phyloP scores from a whole-genome alignment of 64 coral and sea anemone genomes.

The Montipora efflorescens region DNA sequence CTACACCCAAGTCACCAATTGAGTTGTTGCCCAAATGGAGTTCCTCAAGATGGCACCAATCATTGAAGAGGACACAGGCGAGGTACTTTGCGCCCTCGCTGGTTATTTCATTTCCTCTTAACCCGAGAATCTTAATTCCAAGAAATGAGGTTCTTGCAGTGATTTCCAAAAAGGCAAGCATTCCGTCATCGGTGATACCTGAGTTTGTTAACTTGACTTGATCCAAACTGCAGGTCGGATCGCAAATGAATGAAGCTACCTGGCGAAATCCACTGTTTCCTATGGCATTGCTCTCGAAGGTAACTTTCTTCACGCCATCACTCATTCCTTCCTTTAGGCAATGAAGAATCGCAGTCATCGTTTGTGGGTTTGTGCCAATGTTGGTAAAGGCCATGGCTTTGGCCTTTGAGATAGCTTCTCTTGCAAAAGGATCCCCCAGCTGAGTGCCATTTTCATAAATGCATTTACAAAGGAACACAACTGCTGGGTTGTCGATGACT shows the following conservation, averaged over 20 bases:
- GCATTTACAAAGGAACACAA: slow-evolving; percentile 41
- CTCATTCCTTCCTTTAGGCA: slow-evolving; percentile 7
- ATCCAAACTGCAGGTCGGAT: slow-evolving; percentile 5
- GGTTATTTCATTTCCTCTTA: slow-evolving; percentile 32
- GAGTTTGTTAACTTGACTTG: slow-evolving; percentile 31
- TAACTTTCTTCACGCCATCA: slow-evolving; percentile 10
- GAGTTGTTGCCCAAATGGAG: slow-evolving; percentile 40
- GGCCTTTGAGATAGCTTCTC: slow-evolving; percentile 2
- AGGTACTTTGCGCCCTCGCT: slow-evolving; percentile 49
- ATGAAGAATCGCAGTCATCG: neutral
- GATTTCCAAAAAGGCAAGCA: slow-evolving; percentile 37
- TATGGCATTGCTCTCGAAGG: slow-evolving; percentile 28
- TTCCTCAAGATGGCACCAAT: slow-evolving; percentile 35
- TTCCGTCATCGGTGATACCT: slow-evolving; percentile 21
- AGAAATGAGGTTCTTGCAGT: slow-evolving; percentile 27
- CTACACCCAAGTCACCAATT: slow-evolving; percentile 34
- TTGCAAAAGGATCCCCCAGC: slow-evolving; percentile 35
- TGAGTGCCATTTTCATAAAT: slow-evolving; percentile 15
- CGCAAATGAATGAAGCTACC: slow-evolving; percentile 3
- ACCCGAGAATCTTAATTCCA: slow-evolving; percentile 26
- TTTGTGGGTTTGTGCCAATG: neutral
- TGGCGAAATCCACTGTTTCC: slow-evolving; percentile 25
- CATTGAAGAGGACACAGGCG: slow-evolving; percentile 32
- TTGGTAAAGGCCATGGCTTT: slow-evolving; percentile 26
- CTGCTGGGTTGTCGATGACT: slow-evolving; percentile 47